Base-by-base conservation (phyloP, 2,888 invertebrate genomes). In the Mythimna pallens region DNA sequence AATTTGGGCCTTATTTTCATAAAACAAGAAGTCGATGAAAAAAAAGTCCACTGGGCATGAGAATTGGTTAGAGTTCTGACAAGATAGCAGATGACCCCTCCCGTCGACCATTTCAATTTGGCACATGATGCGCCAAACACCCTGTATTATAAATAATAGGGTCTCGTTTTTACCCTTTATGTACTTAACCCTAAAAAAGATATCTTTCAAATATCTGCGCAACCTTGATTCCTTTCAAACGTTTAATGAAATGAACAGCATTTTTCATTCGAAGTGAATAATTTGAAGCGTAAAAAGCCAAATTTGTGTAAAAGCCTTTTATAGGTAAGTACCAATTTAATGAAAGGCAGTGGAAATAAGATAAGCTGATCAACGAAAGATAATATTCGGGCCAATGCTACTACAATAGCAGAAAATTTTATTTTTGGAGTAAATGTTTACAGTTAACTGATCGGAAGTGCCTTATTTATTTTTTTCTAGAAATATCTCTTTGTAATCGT, bases 181-280 rank as follows among this genome's bases (percentile, higher is more conserved):
- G 17, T 17, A n/a, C n/a, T 8, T 3, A 52, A 52, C 52, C n/a
- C n/a, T 14, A 63, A 62, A 55, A 74, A n/a, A 36, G 22, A 10
- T 30, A n/a, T 17, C 36, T 20, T 73, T 22, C 2, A 43, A 61
- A n/a, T 47, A 36, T 73, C 47, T 25, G 25, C 20, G n/a, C 14
- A 12, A 14, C 25, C 36, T 54, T 36, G 25, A 22, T 61, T 57
- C 47, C 17, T 57, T 74, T 68, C 30, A 74, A 10, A 10, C 20
- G 25, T 61, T 73, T 30, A 62, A 54, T 74, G 59, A 47, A 74
- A 40, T 47, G n/a, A 67, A 67, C 50, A 74, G 22, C 20, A 14
- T 14, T 47, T 65, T 73, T 73, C 73, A 59, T 52, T 66, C 10
- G 36, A 54, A 54, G 36, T 43, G 67, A 74, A 54, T 74, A 66